Percentiles rank a stretch among this genome's conserved stretches.
Evolutionary conservation across 2,888 invertebrate genomes (phyloP).

Genomic region (Plagodis pulveraria): DNA sequence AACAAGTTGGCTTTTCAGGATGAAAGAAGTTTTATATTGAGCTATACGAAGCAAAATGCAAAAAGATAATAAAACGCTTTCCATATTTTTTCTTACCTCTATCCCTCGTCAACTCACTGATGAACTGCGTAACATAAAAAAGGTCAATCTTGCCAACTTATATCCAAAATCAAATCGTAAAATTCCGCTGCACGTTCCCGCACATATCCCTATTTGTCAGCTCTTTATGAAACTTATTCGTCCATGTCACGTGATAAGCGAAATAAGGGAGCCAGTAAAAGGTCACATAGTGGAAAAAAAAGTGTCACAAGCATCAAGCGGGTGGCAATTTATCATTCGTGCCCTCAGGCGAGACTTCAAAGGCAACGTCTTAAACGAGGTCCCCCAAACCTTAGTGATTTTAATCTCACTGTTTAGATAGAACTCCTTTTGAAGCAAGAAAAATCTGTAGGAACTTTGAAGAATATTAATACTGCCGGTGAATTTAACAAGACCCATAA

Average conservation of each 20-base stretch:
- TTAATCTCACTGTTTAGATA: conserved; percentile 73
- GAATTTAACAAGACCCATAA: conserved; percentile 45
- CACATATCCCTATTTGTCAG: conserved; percentile 61
- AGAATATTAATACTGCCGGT: conserved; percentile 52
- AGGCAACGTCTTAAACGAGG: conserved; percentile 56
- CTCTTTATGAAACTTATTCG: conserved; percentile 60
- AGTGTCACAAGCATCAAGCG: conserved; percentile 69
- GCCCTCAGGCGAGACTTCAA: conserved; percentile 64
- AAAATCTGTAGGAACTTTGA: conserved; percentile 51
- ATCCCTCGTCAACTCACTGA: conserved; percentile 14
- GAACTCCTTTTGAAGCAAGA: conserved; percentile 50
- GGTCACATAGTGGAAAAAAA: conserved; percentile 57
- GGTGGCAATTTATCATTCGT: conserved; percentile 70
- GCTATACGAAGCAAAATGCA: background rate
- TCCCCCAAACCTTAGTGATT: conserved; percentile 64
- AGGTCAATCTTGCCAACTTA: conserved; percentile 14
- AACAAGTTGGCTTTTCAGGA: no score
- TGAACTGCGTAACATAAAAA: conserved; percentile 20
- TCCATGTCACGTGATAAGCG: conserved; percentile 64
- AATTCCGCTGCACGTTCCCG: conserved; percentile 31
- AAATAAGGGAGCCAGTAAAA: conserved; percentile 65
- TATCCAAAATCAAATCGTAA: conserved; percentile 27
- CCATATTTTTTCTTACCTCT: background rate
- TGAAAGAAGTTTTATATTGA: no score
- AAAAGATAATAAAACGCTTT: conserved; percentile 1